Evolutionary conservation across 2,113 vertebrate genomes (phyloP).

Genomic region (Chamaea fasciata): DNA sequence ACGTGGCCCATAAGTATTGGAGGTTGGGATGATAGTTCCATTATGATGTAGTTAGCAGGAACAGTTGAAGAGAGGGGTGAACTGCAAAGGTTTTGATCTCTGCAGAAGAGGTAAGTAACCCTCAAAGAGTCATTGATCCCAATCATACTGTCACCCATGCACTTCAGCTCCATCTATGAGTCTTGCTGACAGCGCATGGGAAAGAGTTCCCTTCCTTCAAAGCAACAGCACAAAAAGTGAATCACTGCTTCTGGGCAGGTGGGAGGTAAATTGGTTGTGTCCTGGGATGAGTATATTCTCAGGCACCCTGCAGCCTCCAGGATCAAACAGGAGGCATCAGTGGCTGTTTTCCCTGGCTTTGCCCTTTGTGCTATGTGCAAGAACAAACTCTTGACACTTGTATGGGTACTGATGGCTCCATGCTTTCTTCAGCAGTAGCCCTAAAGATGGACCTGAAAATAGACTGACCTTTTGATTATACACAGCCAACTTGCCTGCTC

Average conservation of each 20-base stretch:
- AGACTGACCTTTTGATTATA: constrained; percentile 4
- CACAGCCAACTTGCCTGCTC: background rate
- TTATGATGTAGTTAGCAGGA: background rate
- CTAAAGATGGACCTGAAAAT: background rate
- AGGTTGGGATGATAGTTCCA: background rate
- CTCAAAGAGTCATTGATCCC: constrained; percentile 41
- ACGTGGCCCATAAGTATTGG: background rate
- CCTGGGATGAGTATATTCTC: background rate
- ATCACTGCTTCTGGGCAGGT: background rate
- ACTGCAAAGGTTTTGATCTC: constrained; percentile 32
- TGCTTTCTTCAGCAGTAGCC: background rate
- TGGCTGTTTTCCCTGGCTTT: background rate
- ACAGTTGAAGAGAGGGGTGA: background rate
- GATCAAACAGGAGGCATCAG: background rate
- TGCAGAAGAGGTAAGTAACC: constrained; percentile 49
- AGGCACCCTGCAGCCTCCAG: background rate
- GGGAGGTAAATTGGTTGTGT: background rate
- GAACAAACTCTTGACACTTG: background rate
- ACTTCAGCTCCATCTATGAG: background rate
- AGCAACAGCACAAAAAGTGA: background rate
- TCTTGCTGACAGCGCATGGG: background rate
- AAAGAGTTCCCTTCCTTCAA: background rate
- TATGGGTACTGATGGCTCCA: background rate
- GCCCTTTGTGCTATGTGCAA: rapidly evolving
- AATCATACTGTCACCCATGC: background rate